phyloP scores from a whole-genome alignment of 2,888 invertebrate species.

The Drosophila pseudotalamancana region DNA sequence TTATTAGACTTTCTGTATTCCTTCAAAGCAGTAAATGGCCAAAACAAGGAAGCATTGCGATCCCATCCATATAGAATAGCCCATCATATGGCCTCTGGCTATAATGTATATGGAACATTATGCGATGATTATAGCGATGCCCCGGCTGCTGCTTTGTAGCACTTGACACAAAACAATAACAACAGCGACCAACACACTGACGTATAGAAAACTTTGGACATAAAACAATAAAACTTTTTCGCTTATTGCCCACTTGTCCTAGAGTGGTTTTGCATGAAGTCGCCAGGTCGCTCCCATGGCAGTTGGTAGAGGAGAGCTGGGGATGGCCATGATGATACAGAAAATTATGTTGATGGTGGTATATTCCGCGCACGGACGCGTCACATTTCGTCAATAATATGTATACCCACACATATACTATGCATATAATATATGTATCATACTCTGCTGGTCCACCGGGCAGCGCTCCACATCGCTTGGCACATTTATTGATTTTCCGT shows the following conservation, averaged over 20 bases:
- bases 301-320: constrained; percentile 1
- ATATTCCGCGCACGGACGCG: constrained; percentile 27
- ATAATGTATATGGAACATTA: constrained; percentile 69
- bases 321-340: constrained; percentile 4
- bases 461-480: constrained; percentile 23
- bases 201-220: constrained; percentile 60
- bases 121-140: constrained; percentile 40
- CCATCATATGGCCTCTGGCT: constrained; percentile 63
- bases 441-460: constrained; percentile 60
- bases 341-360: constrained; percentile 2
- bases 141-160: constrained; percentile 24
- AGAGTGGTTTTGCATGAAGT: constrained; percentile 77
- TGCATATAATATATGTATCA: constrained; percentile 35
- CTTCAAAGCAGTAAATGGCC: constrained; percentile 54
- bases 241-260: constrained; percentile 80
- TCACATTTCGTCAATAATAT: constrained; percentile 68
- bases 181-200: constrained; percentile 21
- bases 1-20: constrained; percentile 61
- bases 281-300: constrained; percentile 17
- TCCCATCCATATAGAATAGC: constrained; percentile 69
- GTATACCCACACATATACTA: not conserved
- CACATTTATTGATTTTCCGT: constrained; percentile 75
- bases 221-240: constrained; percentile 80
- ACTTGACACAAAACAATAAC: constrained; percentile 49
- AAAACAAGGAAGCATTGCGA: constrained; percentile 40